Percentiles rank a stretch among this genome's conserved stretches.
Conservation (phyloP, 2,797 vertebrate genomes). For the Danio jaintianensis region DNA sequence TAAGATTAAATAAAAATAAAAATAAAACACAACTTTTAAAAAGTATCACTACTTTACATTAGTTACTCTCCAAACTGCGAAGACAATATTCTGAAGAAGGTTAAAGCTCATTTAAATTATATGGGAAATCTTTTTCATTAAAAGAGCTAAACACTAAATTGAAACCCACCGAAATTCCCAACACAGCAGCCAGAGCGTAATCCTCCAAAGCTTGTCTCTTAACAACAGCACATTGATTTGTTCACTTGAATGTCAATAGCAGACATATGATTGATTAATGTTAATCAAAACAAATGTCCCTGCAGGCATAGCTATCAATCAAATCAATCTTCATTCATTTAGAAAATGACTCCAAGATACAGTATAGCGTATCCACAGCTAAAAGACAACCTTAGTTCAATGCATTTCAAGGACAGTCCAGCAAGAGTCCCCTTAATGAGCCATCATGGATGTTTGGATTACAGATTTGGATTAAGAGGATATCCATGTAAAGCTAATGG, state of each 20-base stretch:
- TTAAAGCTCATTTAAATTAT: not conserved
- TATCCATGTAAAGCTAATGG: constrained; percentile 39
- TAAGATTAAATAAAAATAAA: too few species aligned
- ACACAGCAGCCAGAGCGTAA: not conserved
- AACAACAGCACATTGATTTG: constrained; percentile 12
- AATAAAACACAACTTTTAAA: not conserved
- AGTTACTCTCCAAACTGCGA: not conserved
- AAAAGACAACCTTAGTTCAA: not conserved
- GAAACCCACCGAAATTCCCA: constrained; percentile 1
- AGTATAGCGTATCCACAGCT: not conserved
- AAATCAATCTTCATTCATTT: constrained; percentile 10
- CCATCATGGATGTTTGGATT: constrained; percentile 36
- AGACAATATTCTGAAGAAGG: not conserved
- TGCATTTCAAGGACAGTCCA: constrained; percentile 11
- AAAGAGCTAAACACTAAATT: not conserved
- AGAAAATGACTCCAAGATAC: not conserved
- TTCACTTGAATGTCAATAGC: constrained; percentile 16
- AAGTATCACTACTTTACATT: not conserved
- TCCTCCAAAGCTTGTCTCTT: not conserved
- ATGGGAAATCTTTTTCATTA: not conserved
- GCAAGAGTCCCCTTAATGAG: constrained; percentile 11
- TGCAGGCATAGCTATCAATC: constrained; percentile 11
- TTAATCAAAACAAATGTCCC: not conserved
- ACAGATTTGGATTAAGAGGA: constrained; percentile 47
- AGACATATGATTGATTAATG: constrained; percentile 2